phyloP scores from a whole-genome alignment of 2,888 invertebrate species.

The Patella caerulea region DNA sequence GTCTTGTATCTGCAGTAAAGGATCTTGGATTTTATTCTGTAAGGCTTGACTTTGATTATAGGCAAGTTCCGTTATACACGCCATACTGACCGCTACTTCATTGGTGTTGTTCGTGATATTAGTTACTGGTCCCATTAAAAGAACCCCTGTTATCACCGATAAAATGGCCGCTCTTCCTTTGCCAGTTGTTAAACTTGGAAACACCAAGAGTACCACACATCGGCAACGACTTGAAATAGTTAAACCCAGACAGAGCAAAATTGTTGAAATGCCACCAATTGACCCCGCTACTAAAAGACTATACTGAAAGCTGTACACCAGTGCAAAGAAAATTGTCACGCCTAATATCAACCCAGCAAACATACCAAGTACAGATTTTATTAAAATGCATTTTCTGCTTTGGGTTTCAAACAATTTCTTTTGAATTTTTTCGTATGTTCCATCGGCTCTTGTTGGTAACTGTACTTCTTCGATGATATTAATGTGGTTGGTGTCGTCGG shows the following conservation, averaged over 20 bases:
- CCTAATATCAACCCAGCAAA: slow-evolving; percentile 13
- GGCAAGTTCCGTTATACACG: slow-evolving; percentile 20
- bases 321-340: slow-evolving; percentile 12
- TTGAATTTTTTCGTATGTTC: neutral
- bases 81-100: slow-evolving; percentile 13
- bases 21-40: slow-evolving; percentile 14
- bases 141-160: slow-evolving; percentile 11
- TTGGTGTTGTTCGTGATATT: slow-evolving; percentile 17
- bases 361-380: neutral
- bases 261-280: slow-evolving; percentile 14
- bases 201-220: slow-evolving; percentile 10
- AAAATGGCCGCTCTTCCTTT: slow-evolving; percentile 17
- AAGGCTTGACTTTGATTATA: slow-evolving; percentile 21
- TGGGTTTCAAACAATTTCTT: neutral
- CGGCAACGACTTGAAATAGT: slow-evolving; percentile 11
- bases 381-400: neutral
- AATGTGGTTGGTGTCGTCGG: no score
- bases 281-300: neutral
- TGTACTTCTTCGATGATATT: neutral
- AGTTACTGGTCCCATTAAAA: slow-evolving; percentile 17
- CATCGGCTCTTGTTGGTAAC: neutral
- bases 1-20: neutral
- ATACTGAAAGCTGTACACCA: slow-evolving; percentile 13
- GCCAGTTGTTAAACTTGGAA: slow-evolving; percentile 11
- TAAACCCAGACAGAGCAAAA: slow-evolving; percentile 4